Percentiles rank a stretch among this genome's conserved stretches.
These are phyloP conservation scores for Vanessa tameamea DNA, from an alignment of 1,140 invertebrate species.

Conservation along the genomic window DNA sequence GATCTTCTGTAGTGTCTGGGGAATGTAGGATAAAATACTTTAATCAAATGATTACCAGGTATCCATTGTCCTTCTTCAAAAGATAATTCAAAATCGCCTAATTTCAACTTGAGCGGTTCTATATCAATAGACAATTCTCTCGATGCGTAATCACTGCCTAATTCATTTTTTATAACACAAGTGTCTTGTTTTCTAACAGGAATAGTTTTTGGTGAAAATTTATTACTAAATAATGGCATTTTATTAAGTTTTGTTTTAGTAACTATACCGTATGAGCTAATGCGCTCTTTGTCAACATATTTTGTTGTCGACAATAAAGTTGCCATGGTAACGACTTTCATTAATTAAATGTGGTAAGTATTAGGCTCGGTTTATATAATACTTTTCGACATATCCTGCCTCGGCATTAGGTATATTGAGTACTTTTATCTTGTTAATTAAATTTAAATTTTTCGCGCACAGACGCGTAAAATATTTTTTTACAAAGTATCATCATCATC, in stretches of 20 bases:
- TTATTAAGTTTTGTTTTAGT: neutral
- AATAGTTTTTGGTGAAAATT: conserved; percentile 84
- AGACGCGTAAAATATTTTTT: no score
- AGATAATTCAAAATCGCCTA: conserved; percentile 83
- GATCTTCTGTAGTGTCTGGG: no score
- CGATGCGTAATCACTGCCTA: conserved; percentile 82
- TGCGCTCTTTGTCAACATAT: neutral
- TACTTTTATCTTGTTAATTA: no score
- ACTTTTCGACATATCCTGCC: no score
- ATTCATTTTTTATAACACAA: conserved; percentile 81
- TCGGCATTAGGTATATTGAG: no score
- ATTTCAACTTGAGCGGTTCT: conserved; percentile 81
- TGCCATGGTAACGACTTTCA: neutral
- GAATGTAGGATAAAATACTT: no score
- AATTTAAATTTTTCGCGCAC: no score
- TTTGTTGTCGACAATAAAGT: conserved; percentile 14
- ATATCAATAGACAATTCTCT: conserved; percentile 82
- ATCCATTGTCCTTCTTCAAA: conserved; percentile 86
- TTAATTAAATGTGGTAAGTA: no score
- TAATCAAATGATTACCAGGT: conserved; percentile 74
- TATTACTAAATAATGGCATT: conserved; percentile 83
- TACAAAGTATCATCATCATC: no score
- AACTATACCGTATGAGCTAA: no score
- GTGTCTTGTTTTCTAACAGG: conserved; percentile 81
- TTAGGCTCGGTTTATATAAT: no score